These are phyloP conservation scores for Euura lappo DNA, from an alignment of 1,140 invertebrate species.

Conservation along the genomic window DNA sequence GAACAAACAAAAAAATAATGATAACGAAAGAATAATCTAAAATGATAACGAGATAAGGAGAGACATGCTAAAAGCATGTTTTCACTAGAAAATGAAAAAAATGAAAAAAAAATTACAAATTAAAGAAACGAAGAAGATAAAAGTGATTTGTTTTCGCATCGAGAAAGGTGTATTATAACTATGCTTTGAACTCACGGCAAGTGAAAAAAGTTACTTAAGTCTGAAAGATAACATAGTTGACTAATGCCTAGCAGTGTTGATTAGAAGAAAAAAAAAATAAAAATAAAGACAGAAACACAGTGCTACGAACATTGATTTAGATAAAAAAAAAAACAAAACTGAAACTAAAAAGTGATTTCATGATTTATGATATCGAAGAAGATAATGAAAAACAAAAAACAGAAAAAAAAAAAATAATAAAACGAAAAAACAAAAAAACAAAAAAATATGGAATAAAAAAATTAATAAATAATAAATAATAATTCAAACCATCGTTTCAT, in stretches of 20 bases:
- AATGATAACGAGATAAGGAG: slow-evolving; percentile 12
- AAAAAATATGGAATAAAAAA: neutral
- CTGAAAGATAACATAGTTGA: slow-evolving; percentile 33
- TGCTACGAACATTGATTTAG: slow-evolving; percentile 50
- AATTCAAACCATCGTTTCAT: neutral
- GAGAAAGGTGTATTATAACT: slow-evolving; percentile 20
- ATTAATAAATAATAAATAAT: neutral
- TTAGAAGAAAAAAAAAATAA: slow-evolving; percentile 29
- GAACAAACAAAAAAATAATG: slow-evolving; percentile 16
- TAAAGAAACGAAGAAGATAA: slow-evolving; percentile 19
- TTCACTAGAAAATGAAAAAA: neutral
- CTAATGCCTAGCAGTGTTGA: slow-evolving; percentile 41
- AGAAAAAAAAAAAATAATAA: neutral
- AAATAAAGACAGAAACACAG: slow-evolving; percentile 41
- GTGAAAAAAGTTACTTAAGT: slow-evolving; percentile 47
- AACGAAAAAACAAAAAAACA: neutral
- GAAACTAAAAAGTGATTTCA: slow-evolving; percentile 25
- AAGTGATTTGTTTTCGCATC: slow-evolving; percentile 11
- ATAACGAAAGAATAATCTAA: slow-evolving; percentile 15
- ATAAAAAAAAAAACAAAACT: slow-evolving; percentile 29
- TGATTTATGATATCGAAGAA: neutral
- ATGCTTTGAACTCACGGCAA: slow-evolving; percentile 30
- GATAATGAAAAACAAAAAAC: neutral
- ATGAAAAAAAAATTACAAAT: slow-evolving; percentile 10
- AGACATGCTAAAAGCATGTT: slow-evolving; percentile 11